Evolutionary conservation across 2,797 vertebrate species (phyloP), one percentile per base, ranked within the genome.

Genomic region (Synanceia verrucosa): DNA sequence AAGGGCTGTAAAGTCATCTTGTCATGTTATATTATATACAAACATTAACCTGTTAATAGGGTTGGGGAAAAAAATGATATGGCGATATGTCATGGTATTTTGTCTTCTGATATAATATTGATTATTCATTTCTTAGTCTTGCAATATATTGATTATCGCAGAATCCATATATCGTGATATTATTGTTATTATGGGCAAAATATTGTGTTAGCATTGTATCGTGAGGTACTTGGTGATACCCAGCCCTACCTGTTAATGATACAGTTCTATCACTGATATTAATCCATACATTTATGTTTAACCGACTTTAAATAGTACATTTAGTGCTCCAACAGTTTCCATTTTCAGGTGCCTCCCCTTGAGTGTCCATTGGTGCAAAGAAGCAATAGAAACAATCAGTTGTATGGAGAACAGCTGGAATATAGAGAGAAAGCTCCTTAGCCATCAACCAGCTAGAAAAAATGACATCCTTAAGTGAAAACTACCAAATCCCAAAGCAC

Each of bases 391-490:
- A 60, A 62, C 13, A 6, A 1, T 47, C 4, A 16, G 14, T 21
- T 60, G n/a, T 33, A 4, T 19, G 26, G 10, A 73, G 41, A 72
- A 19, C 21, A 57, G 47, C 61, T 71, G 69, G 10, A 10, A n/a
- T 18, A 23, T 9, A 29, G 31, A 59, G 28, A 55, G 26, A n/a
- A 28, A 44, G 34, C 46, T 86, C 46, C 66, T 71, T 66, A 82
- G 53, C 6, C 53, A 39, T 44, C 41, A 66, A 37, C 55, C 51
- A 61, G 33, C 36, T 47, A 14, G 46, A 75, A 82, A n/a, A 78
- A 85, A 76, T 68, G 34, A 81, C 69, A 73, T 83, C 56, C 69
- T 67, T 79, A 74, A 86, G 77, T 86, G 81, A 86, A 88, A 86
- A 79, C 69, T 65, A 37, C 66, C 68, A 77, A 90, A 84, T 84